These are phyloP conservation scores for Trichosurus vulpecula DNA, from an alignment of 2,797 vertebrate species.

Conservation along the genomic window DNA sequence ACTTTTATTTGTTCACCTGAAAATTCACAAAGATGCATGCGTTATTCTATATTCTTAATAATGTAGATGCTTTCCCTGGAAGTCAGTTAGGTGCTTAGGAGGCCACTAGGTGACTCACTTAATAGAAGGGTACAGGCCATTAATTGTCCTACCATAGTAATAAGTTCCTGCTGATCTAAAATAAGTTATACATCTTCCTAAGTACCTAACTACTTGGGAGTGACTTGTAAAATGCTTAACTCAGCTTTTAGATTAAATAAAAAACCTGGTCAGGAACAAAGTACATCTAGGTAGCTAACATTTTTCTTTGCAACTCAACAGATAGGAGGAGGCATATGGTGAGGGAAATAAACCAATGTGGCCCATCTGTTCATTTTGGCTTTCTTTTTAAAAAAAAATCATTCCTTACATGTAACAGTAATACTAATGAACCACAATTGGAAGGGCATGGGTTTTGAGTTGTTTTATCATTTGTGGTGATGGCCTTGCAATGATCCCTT, in stretches of 20 bases:
- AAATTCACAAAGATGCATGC: neutral
- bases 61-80: neutral
- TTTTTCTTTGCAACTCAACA: conserved; percentile 11
- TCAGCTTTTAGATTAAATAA: conserved; percentile 15
- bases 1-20: neutral
- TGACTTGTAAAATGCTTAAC: conserved; percentile 39
- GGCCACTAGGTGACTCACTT: neutral
- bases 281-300: neutral
- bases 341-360: neutral
- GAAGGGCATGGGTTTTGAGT: neutral
- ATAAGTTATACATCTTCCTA: conserved; percentile 10
- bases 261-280: neutral
- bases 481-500: neutral
- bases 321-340: neutral
- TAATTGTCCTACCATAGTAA: neutral
- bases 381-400: neutral
- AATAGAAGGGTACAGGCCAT: neutral
- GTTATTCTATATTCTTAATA: neutral
- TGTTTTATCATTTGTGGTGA: neutral
- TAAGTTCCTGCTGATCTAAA: neutral
- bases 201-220: conserved; percentile 38
- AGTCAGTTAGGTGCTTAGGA: neutral
- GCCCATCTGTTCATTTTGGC: neutral
- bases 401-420: neutral
- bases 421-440: neutral